phyloP scores from a whole-genome alignment of 2,888 invertebrate genomes.

The Leucania comma region DNA sequence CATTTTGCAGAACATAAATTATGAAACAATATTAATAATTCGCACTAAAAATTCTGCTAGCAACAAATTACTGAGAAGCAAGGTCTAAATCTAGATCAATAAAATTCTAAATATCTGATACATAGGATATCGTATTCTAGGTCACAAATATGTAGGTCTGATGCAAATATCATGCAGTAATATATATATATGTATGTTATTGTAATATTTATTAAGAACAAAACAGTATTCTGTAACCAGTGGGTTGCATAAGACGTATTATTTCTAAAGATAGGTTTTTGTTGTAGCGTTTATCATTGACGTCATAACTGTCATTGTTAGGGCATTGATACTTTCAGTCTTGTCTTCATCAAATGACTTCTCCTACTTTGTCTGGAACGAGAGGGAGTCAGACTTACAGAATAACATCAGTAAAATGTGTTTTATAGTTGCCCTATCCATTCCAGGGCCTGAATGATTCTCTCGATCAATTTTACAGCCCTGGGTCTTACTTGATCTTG shows the following conservation, averaged over 20 bases:
- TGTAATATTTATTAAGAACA: slow-evolving; percentile 31
- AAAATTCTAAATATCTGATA: slow-evolving; percentile 37
- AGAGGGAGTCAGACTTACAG: no score
- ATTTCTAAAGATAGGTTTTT: background rate
- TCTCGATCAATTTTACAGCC: no score
- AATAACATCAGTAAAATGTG: no score
- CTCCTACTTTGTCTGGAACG: no score
- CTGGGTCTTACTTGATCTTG: no score
- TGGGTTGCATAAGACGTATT: background rate
- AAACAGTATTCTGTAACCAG: slow-evolving; percentile 15
- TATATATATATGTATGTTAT: slow-evolving; percentile 46
- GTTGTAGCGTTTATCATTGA: background rate
- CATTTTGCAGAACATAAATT: slow-evolving; percentile 35
- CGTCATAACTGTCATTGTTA: background rate
- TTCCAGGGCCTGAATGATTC: no score
- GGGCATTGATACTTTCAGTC: no score
- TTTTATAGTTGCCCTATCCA: no score
- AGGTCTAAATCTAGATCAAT: slow-evolving; percentile 49
- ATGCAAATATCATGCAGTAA: slow-evolving; percentile 39
- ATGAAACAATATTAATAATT: slow-evolving; percentile 41
- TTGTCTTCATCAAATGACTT: no score
- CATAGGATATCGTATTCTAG: slow-evolving; percentile 55
- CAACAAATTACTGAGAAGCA: slow-evolving; percentile 23
- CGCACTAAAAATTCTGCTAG: slow-evolving; percentile 31
- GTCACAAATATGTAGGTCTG: slow-evolving; percentile 43